Percentiles rank a stretch among this genome's conserved stretches.
These are phyloP conservation scores for Squalus acanthias DNA, from an alignment of 2,797 vertebrate genomes.

Conservation along the genomic window DNA sequence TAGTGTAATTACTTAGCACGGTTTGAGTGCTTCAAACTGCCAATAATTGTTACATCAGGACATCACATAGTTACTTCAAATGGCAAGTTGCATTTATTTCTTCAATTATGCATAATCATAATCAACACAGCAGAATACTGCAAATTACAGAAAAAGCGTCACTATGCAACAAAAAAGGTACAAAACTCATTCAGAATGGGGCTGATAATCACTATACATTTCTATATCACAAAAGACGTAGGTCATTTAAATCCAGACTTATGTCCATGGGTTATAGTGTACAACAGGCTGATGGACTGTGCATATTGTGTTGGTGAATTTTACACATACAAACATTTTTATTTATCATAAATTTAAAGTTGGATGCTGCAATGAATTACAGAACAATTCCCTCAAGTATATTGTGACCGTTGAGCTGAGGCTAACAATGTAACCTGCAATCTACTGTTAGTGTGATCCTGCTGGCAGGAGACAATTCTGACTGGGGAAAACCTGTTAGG, in stretches of 20 bases:
- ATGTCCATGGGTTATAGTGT: neutral
- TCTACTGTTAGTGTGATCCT: neutral
- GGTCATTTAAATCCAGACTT: neutral
- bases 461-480: neutral
- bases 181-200: neutral
- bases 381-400: neutral
- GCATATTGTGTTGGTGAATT: neutral
- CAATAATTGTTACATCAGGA: constrained; percentile 35
- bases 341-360: neutral
- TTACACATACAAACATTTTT: neutral
- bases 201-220: neutral
- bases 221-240: neutral
- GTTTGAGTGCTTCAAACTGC: constrained; percentile 35
- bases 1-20: constrained; percentile 38
- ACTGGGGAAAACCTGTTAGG: constrained; percentile 11
- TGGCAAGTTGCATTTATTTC: constrained; percentile 18
- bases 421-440: neutral
- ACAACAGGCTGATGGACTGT: neutral
- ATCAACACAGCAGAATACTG: constrained; percentile 30
- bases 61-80: constrained; percentile 18
- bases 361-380: neutral
- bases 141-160: constrained; percentile 23
- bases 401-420: neutral
- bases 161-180: neutral
- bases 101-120: constrained; percentile 36